A percentile compares a stretch with the other conserved stretches of the same genome.
phyloP scores from a whole-genome alignment of 1,140 invertebrate genomes.

The Yoshiicerus persimilis region DNA sequence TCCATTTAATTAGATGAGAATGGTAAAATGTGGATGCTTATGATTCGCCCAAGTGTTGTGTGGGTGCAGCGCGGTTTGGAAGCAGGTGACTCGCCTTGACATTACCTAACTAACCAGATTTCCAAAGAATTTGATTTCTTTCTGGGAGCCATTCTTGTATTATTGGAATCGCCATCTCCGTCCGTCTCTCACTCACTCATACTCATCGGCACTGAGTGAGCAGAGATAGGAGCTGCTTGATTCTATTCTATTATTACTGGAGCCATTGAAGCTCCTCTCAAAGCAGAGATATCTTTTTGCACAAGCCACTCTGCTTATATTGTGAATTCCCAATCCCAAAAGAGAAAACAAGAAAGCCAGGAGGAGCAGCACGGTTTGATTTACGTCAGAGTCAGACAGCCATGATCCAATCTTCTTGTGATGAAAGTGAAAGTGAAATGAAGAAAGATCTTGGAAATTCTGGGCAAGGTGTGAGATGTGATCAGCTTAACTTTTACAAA shows the following conservation, averaged over 20 bases:
- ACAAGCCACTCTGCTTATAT: background rate
- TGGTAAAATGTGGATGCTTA: background rate
- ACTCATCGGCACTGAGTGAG: background rate
- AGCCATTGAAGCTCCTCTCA: background rate
- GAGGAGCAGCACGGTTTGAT: conserved; percentile 11
- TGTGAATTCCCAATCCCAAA: conserved; percentile 15
- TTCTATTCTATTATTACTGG: background rate
- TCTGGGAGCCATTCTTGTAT: background rate
- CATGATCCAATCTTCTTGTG: conserved; percentile 7
- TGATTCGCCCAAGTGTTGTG: background rate
- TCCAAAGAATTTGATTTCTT: background rate
- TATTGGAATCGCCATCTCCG: background rate
- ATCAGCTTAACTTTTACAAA: conserved; percentile 12
- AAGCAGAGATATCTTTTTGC: background rate
- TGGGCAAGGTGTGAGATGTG: conserved; percentile 1
- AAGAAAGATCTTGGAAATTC: conserved; percentile 18
- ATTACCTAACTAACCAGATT: background rate
- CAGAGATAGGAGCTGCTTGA: background rate
- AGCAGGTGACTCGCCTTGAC: background rate
- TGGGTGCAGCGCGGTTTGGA: background rate
- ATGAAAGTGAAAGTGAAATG: conserved; percentile 20
- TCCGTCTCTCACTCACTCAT: background rate
- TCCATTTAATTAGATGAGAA: background rate
- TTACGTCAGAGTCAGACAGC: conserved; percentile 21
- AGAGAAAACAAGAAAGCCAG: conserved; percentile 16